A percentile compares a stretch with the other conserved stretches of the same genome.
Evolutionary conservation across 2,888 invertebrate genomes (phyloP).

Genomic region (Drosophila algonquin): DNA sequence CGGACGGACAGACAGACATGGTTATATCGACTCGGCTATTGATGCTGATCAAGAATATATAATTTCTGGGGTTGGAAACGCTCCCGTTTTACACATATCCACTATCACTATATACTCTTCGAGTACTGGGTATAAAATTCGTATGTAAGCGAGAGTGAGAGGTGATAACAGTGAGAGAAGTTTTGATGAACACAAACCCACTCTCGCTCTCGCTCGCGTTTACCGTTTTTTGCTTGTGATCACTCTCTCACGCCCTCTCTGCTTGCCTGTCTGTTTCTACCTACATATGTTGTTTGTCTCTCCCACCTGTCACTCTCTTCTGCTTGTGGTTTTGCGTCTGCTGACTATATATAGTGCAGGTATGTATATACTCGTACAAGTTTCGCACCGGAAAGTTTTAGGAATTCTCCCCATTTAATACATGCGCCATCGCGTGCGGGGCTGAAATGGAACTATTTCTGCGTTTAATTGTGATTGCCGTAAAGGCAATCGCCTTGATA

Average conservation of each 20-base stretch:
- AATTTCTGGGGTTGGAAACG: too few species aligned
- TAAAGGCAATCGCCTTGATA: slow-evolving; percentile 49
- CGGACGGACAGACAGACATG: too few species aligned
- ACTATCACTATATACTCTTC: too few species aligned
- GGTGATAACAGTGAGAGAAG: too few species aligned
- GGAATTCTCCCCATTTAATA: slow-evolving; percentile 10
- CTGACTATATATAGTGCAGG: not conserved
- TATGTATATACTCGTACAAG: not conserved
- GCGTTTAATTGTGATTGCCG: slow-evolving; percentile 59
- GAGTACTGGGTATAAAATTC: too few species aligned
- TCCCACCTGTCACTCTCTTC: not conserved
- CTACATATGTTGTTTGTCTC: not conserved
- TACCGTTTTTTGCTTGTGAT: not conserved
- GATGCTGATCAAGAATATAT: too few species aligned
- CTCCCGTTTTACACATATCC: too few species aligned
- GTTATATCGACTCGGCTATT: too few species aligned
- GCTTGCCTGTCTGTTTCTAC: not conserved
- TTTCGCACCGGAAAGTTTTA: not conserved
- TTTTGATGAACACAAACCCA: not conserved
- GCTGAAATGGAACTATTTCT: slow-evolving; percentile 71
- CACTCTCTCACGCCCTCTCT: not conserved
- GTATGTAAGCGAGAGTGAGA: too few species aligned
- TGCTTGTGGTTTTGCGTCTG: not conserved
- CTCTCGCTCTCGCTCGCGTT: not conserved
- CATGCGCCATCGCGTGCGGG: not conserved